Percentiles rank a stretch among this genome's conserved stretches.
phyloP scores from a whole-genome alignment of 1,140 invertebrate species.

The Neotoxoptera formosana region DNA sequence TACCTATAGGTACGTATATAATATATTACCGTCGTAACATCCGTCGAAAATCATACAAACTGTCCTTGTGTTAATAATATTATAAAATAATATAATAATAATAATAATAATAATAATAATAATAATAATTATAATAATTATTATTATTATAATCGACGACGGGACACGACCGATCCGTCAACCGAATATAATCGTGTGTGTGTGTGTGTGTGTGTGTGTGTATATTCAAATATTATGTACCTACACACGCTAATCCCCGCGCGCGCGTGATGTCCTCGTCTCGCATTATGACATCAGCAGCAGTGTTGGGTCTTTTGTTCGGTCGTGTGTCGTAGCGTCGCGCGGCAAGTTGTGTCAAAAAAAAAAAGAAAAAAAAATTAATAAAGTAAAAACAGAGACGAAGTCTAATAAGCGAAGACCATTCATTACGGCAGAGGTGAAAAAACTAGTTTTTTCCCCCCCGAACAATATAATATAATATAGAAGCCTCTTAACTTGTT shows the following conservation, averaged over 20 bases:
- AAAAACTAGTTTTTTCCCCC: slow-evolving; percentile 52
- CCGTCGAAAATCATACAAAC: no score
- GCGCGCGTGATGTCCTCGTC: not conserved
- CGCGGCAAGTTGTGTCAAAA: not conserved
- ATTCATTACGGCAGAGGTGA: slow-evolving; percentile 48
- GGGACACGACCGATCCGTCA: not conserved
- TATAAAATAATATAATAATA: no score
- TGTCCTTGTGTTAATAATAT: no score
- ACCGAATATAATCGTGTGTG: not conserved
- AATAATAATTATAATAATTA: no score
- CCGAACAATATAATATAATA: no score
- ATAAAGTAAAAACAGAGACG: not conserved
- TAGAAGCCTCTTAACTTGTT: slow-evolving; percentile 57
- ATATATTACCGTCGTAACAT: no score
- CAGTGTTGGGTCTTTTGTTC: not conserved
- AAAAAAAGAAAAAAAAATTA: not conserved
- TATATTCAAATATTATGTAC: not conserved
- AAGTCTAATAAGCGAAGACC: slow-evolving; percentile 48
- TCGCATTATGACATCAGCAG: not conserved
- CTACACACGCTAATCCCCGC: not conserved
- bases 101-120: no score
- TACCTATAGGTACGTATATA: no score
- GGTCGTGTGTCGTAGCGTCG: not conserved
- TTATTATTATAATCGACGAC: not conserved
- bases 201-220: not conserved